Evolutionary conservation across 2,888 invertebrate genomes (phyloP).

Genomic region (Lamellibrachia columna): DNA sequence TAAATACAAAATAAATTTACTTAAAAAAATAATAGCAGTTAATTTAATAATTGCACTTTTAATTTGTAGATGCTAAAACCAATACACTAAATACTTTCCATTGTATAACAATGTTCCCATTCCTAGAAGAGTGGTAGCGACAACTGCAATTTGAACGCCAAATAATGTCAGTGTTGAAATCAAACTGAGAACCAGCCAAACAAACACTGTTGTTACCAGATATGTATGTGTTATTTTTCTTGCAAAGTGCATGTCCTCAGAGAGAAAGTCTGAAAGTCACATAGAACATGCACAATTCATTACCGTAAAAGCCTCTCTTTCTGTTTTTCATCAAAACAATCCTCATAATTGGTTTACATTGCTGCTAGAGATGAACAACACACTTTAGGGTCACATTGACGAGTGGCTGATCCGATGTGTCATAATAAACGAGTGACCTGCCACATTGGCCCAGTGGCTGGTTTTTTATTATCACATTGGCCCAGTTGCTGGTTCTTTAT

Average conservation of each 20-base stretch:
- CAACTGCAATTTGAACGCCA: neutral
- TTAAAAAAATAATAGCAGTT: neutral
- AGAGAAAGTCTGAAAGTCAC: neutral
- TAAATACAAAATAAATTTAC: neutral
- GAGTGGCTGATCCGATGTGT: neutral
- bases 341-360: neutral
- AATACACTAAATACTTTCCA: neutral
- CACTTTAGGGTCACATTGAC: neutral
- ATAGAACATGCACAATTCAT: neutral
- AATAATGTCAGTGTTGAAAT: neutral
- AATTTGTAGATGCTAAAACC: neutral
- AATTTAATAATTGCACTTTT: neutral
- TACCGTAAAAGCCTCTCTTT: neutral
- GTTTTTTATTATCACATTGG: neutral
- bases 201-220: neutral
- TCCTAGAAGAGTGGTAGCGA: neutral
- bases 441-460: neutral
- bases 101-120: neutral
- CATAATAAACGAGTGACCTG: too few relatives aligned
- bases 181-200: neutral
- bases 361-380: neutral
- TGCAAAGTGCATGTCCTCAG: neutral
- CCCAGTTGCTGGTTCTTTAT: neutral
- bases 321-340: neutral
- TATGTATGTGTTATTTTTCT: neutral